These are phyloP conservation scores for Ooceraea biroi DNA, from an alignment of 1,140 invertebrate genomes.

Conservation along the genomic window DNA sequence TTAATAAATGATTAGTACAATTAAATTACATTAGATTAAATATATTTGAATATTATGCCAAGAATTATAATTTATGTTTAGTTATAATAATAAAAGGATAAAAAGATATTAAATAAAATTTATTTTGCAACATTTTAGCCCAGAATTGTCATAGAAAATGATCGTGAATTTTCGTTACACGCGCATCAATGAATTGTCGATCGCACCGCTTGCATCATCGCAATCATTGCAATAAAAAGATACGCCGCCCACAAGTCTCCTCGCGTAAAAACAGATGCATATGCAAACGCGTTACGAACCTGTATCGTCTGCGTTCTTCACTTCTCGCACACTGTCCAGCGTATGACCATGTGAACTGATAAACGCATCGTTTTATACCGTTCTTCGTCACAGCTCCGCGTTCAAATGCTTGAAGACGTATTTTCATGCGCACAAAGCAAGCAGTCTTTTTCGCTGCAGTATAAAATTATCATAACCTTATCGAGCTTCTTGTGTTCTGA, in stretches of 20 bases:
- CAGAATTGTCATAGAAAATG: not conserved
- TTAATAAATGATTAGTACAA: too few species aligned
- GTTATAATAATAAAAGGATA: too few species aligned
- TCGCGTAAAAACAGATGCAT: not conserved
- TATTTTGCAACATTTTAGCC: too few species aligned
- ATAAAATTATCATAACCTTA: too few species aligned
- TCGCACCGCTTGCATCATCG: constrained; percentile 18
- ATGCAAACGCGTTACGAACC: constrained; percentile 28
- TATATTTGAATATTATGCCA: too few species aligned
- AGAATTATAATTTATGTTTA: too few species aligned
- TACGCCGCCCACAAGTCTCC: not conserved
- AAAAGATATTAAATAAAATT: too few species aligned
- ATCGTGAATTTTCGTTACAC: not conserved
- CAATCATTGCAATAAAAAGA: constrained; percentile 36
- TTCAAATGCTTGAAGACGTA: constrained; percentile 12
- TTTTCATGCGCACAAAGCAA: not conserved
- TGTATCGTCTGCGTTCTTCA: constrained; percentile 26
- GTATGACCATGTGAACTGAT: constrained; percentile 61
- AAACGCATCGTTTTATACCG: constrained; percentile 67
- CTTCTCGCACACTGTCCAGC: constrained; percentile 57
- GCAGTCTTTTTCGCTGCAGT: not conserved
- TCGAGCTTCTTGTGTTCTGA: too few species aligned
- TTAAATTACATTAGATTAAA: not conserved
- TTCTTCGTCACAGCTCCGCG: constrained; percentile 40
- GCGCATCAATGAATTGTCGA: not conserved